phyloP scores from a whole-genome alignment of 2,888 invertebrate genomes.

The Chromoteleia sp. region DNA sequence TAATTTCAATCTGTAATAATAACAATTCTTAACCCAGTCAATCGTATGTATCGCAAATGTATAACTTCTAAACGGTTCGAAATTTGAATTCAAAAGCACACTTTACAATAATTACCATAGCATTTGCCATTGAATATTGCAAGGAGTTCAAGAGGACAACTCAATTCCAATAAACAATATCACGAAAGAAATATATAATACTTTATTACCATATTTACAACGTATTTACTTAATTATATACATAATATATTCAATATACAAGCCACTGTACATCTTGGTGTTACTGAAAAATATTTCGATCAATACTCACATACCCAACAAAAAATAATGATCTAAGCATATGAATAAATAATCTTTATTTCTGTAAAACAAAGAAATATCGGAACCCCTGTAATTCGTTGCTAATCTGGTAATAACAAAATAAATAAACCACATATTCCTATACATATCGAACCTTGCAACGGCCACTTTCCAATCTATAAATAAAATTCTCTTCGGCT shows the following conservation, averaged over 20 bases:
- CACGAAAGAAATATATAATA: conserved; percentile 56
- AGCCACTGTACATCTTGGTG: conserved; percentile 38
- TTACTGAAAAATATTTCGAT: conserved; percentile 31
- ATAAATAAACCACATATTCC: conserved; percentile 43
- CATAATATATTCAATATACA: conserved; percentile 53
- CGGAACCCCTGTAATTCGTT: neutral
- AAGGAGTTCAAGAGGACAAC: conserved; percentile 38
- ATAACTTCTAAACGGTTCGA: neutral
- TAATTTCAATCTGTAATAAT: conserved; percentile 10
- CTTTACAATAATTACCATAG: neutral
- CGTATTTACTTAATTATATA: conserved; percentile 52
- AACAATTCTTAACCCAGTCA: conserved; percentile 15
- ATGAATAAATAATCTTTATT: conserved; percentile 44
- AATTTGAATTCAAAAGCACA: conserved; percentile 9
- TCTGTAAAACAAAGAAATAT: conserved; percentile 14
- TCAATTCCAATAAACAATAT: conserved; percentile 49
- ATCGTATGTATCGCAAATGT: conserved; percentile 1
- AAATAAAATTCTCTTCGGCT: conserved; percentile 47
- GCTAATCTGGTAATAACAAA: conserved; percentile 42
- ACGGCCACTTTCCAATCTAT: conserved; percentile 25
- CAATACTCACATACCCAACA: conserved; percentile 17
- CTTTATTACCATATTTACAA: conserved; percentile 64
- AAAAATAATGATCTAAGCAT: conserved; percentile 20
- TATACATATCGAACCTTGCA: conserved; percentile 17
- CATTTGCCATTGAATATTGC: conserved; percentile 7